Percentiles rank a stretch among this genome's conserved stretches.
These are phyloP conservation scores for Murina feae DNA, from an alignment of 2,113 vertebrate genomes.

Conservation along the genomic window DNA sequence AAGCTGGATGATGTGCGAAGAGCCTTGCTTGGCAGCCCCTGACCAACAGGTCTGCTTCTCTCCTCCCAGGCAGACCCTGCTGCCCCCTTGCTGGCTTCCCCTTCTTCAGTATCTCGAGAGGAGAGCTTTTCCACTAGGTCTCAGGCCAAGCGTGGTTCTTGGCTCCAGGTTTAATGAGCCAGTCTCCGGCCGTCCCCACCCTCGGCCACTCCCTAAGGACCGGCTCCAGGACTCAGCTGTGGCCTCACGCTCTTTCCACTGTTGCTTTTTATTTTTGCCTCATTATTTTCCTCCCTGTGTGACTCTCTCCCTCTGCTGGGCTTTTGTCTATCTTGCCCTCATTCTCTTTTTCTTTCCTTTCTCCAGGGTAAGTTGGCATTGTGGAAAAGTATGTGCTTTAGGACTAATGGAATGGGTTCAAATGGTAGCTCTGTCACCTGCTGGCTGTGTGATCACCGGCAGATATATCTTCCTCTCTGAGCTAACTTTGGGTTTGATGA, in stretches of 20 bases:
- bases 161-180: conserved; percentile 47
- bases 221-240: not conserved
- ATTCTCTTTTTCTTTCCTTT: not conserved
- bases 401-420: not conserved
- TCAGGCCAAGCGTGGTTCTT: conserved; percentile 74
- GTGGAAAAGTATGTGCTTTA: not conserved
- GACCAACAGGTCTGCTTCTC: not conserved
- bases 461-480: not conserved
- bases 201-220: conserved; percentile 60
- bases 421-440: not conserved
- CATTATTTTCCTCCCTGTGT: not conserved
- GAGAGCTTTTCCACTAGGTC: conserved; percentile 57
- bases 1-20: not conserved
- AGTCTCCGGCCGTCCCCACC: conserved; percentile 39
- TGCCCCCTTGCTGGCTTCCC: conserved; percentile 50
- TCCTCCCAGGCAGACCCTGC: conserved; percentile 6
- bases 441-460: not conserved
- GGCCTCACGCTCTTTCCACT: not conserved
- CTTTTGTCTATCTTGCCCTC: not conserved
- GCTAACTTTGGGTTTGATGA: not conserved
- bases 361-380: not conserved
- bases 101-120: conserved; percentile 41
- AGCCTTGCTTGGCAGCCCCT: not conserved
- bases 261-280: not conserved
- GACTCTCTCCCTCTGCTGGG: not conserved